Base-by-base conservation (phyloP, 2,888 invertebrate species). In the Drosophila demipolita region DNA sequence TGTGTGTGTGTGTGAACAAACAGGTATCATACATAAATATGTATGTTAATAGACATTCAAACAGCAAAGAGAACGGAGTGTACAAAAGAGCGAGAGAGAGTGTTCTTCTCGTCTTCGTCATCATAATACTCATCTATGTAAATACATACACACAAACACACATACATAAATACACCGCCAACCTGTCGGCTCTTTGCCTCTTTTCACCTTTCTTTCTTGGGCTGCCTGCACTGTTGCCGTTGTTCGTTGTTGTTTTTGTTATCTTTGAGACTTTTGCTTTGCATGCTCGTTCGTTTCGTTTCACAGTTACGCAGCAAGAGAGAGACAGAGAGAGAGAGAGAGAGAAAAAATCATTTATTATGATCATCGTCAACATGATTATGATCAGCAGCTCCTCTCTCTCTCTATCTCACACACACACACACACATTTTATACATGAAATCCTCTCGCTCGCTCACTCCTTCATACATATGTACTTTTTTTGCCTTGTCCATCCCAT, bases 201-300 rank as follows among this genome's bases (percentile, higher is more conserved):
- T 88, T 88, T 84, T 84, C 83, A 86, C 88, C 81, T 84, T 88
- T 86, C 81, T 83, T 87, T 87, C 55, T 55, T 65, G 67, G 63
- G 50, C 63, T 74, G 73, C 57, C 71, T 65, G 64, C 64, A 52
- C 40, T 38, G 38, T 26, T 36, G 50, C 36, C 48, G 52, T 58
- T 42, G 48, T 48, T 48, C 23, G 52, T 66, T 38, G 53, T 35
- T 29, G 53, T 53, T 20, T 53, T 35, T 45, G 45, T 45, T 45
- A 8, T 23, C 23, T 45, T 78, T 50, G 63, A 55, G 74, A 50
- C 36, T 61, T 74, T 71, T 53, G 80, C 80, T 75, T 71, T 67
- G 65, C 62, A 62, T 66, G 65, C 60, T 80, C 55, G n/a, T 78
- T 76, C 73, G 78, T 53, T 71, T 70, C 61, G 64, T 74, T 78